phyloP scores from a whole-genome alignment of 2,888 invertebrate species.

The Gastrophysa polygoni region DNA sequence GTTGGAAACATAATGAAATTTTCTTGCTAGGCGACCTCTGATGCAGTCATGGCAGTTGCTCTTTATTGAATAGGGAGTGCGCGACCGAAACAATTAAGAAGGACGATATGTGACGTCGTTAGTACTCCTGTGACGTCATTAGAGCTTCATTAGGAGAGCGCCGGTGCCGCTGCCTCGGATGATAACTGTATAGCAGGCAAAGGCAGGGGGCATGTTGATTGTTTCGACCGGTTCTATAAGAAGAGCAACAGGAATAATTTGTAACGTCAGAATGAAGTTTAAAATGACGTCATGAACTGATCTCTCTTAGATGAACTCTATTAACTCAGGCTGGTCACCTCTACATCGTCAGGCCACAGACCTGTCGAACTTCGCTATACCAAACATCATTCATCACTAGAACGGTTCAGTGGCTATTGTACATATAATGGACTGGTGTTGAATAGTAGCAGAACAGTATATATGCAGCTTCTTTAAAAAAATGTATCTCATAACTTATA shows the following conservation, averaged over 20 bases:
- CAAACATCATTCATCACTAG: too few relatives aligned
- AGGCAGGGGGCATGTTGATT: background rate
- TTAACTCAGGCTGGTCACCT: too few relatives aligned
- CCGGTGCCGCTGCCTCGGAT: constrained; percentile 29
- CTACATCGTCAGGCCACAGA: too few relatives aligned
- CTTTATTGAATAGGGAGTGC: constrained; percentile 42
- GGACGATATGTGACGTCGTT: constrained; percentile 47
- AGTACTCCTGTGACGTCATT: constrained; percentile 32
- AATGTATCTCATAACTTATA: too few relatives aligned
- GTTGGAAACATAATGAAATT: background rate
- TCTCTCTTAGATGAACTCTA: too few relatives aligned
- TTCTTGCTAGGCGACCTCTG: background rate
- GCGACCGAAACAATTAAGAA: constrained; percentile 41
- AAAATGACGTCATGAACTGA: too few relatives aligned
- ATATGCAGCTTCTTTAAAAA: too few relatives aligned
- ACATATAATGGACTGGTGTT: too few relatives aligned
- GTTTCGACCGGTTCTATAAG: background rate
- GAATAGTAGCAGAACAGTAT: too few relatives aligned
- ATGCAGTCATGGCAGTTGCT: constrained; percentile 29
- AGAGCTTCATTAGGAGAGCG: constrained; percentile 41
- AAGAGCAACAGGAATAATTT: background rate
- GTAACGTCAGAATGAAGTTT: too few relatives aligned
- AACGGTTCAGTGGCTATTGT: too few relatives aligned
- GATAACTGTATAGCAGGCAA: constrained; percentile 38
- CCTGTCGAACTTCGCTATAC: too few relatives aligned